Evolutionary conservation across 2,113 vertebrate species (phyloP).

Genomic region (Melanerpes formicivorus): DNA sequence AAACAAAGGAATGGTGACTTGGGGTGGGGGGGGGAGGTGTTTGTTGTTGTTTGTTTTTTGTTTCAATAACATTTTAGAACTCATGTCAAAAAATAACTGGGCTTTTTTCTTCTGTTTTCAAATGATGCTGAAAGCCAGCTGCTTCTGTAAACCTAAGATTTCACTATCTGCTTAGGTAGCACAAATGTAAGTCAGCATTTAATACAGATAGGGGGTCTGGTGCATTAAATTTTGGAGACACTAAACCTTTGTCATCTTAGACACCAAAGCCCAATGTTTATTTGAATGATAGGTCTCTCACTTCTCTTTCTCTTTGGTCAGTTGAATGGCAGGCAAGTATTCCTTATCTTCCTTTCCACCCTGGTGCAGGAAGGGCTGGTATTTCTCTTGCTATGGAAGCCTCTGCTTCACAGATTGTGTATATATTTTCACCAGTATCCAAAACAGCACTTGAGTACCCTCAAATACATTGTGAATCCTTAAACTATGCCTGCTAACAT

Average conservation of each 20-base stretch:
- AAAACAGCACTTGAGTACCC: not conserved
- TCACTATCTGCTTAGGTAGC: not conserved
- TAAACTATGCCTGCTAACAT: not conserved
- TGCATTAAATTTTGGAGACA: not conserved
- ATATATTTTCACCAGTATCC: not conserved
- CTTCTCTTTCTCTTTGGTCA: not conserved
- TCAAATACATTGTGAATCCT: not conserved
- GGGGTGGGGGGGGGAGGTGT: no score
- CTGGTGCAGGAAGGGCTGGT: not conserved
- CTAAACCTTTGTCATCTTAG: not conserved
- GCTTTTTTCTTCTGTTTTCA: not conserved
- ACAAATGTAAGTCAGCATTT: not conserved
- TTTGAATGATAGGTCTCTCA: not conserved
- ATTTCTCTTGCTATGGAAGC: not conserved
- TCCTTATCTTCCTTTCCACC: not conserved
- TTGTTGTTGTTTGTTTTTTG: not conserved
- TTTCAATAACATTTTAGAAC: not conserved
- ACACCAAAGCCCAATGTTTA: not conserved
- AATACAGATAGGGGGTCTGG: not conserved
- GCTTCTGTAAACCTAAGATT: not conserved
- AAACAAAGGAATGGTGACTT: not conserved
- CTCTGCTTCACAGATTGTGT: not conserved
- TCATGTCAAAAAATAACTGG: not conserved
- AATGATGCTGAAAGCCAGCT: not conserved
- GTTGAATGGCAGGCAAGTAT: not conserved